Base-by-base conservation (phyloP, 2,888 invertebrate genomes). In the Chrysina gloriosa region DNA sequence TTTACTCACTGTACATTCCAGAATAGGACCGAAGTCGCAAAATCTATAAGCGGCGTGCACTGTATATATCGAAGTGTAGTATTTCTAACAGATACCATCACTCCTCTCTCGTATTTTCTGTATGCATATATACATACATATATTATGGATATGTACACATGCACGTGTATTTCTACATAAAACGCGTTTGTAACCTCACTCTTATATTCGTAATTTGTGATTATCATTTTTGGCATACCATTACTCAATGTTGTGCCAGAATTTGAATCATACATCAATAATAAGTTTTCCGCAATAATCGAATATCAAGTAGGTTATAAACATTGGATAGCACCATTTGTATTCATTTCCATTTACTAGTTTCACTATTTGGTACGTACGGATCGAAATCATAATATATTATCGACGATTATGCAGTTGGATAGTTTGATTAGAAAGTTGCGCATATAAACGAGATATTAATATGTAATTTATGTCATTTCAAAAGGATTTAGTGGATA, bases 401-500 rank as follows among this genome's bases (percentile, higher is more conserved):
- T 42, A 45, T 42, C 45, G 42, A 42, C 9, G 27, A 61, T 61
- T 42, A 61, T 56, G 56, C 56, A 56, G 21, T 36, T 29, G 42
- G 21, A 36, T 42, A 14, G 19, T 31, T 31, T n/a, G 27, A 16
- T 45, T 42, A 50, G 39, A 39, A 52, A 23, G 23, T 23, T 36
- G 27, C 39, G 64, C 64, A 65, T 65, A 65, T 65, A 65, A 52
- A 65, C 34, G 52, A 65, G 52, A 27, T 65, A 65, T 65, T 65
- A 65, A 52, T 65, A 52, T 42, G 52, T 65, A 25, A 65, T 65
- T 65, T 39, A 65, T 52, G 39, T 65, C 64, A 50, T 52, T 50
- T 21, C 31, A 34, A 45, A 19, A 7, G 21, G 21, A 21, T 4
- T 45, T 19, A 19, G 21, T 21, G 9, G 21, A 21, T 45, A 21